A percentile compares a stretch with the other conserved stretches of the same genome.
phyloP scores from a whole-genome alignment of 2,888 invertebrate genomes.

The Embidobia sp. region DNA sequence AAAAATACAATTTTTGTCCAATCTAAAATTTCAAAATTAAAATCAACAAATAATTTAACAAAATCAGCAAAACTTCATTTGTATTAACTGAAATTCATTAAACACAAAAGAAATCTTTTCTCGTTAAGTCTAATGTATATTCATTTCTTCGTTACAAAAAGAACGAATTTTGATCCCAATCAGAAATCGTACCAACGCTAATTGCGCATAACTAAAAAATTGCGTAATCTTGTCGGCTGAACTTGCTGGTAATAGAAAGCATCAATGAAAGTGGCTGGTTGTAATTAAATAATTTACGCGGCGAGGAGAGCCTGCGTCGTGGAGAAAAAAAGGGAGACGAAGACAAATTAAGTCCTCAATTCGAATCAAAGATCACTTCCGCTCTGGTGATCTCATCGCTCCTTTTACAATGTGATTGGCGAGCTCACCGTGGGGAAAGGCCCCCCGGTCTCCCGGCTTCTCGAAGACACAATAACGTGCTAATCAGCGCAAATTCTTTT shows the following conservation, averaged over 20 bases:
- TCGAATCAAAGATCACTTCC: conserved; percentile 79
- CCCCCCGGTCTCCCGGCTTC: conserved; percentile 51
- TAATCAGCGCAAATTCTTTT: conserved; percentile 64
- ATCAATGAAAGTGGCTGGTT: conserved; percentile 25
- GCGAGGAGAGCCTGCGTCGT: conserved; percentile 14
- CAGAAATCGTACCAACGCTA: too few relatives aligned
- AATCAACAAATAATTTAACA: too few relatives aligned
- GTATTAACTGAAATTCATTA: too few relatives aligned
- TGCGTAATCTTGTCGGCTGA: neutral
- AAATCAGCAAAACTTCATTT: neutral
- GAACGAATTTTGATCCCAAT: too few relatives aligned
- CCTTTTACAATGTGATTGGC: conserved; percentile 73
- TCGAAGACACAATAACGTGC: conserved; percentile 65
- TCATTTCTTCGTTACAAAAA: too few relatives aligned
- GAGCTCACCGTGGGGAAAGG: conserved; percentile 59
- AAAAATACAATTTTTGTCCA: too few relatives aligned
- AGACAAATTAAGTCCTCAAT: conserved; percentile 78
- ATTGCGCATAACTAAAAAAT: neutral
- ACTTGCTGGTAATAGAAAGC: conserved; percentile 21
- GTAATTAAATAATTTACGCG: conserved; percentile 50
- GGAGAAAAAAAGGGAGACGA: conserved; percentile 59
- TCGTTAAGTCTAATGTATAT: too few relatives aligned
- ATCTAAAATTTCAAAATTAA: too few relatives aligned
- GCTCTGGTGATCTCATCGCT: conserved; percentile 77
- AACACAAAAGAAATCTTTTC: too few relatives aligned